phyloP scores from a whole-genome alignment of 2,113 vertebrate species.

The Hippolais icterina region DNA sequence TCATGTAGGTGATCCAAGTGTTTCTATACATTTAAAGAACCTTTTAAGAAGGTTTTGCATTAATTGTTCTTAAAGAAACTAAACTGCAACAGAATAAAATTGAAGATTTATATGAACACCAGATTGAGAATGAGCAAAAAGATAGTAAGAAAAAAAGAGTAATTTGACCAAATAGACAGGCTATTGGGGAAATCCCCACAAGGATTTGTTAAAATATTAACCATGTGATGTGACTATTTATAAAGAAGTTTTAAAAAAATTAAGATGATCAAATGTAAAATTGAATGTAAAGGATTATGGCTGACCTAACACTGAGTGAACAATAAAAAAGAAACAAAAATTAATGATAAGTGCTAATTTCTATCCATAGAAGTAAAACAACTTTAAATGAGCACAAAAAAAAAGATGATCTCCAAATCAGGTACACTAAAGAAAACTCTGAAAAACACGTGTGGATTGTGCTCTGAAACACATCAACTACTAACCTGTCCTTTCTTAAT shows the following conservation, averaged over 20 bases:
- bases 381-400: not conserved
- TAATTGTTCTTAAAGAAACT: not conserved
- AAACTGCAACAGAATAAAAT: not conserved
- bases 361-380: not conserved
- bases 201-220: not conserved
- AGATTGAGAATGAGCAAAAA: not conserved
- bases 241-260: not conserved
- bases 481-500: not conserved
- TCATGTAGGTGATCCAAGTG: not conserved
- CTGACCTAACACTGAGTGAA: not conserved
- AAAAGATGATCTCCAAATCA: not conserved
- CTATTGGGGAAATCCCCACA: not conserved
- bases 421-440: not conserved
- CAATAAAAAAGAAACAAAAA: not conserved
- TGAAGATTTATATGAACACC: not conserved
- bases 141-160: not conserved
- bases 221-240: not conserved
- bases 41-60: not conserved
- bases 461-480: not conserved
- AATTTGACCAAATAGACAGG: not conserved
- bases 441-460: not conserved
- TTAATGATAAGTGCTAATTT: not conserved
- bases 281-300: not conserved
- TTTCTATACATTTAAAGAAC: not conserved
- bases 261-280: not conserved